A percentile compares a stretch with the other conserved stretches of the same genome.
Conservation (phyloP, 2,797 vertebrate genomes). For the Lagocephalus sceleratus region DNA sequence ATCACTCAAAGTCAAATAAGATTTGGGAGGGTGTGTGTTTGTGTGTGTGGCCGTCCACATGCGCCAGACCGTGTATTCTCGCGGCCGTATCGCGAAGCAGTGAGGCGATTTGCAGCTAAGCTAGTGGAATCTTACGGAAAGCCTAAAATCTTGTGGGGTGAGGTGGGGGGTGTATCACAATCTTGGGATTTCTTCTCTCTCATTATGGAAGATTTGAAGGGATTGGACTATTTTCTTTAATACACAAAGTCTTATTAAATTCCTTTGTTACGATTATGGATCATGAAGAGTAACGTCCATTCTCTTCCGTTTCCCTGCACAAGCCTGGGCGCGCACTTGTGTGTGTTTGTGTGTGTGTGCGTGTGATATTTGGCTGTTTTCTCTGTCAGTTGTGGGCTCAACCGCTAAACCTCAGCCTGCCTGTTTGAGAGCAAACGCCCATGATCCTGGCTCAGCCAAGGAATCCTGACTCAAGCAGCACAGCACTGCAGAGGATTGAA, state of each 20-base stretch:
- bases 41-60: conserved; percentile 4
- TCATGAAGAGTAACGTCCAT: conserved; percentile 49
- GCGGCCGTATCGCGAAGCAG: conserved; percentile 61
- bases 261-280: conserved; percentile 62
- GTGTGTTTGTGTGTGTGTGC: conserved; percentile 13
- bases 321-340: no score
- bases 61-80: conserved; percentile 50
- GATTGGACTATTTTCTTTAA: conserved; percentile 77
- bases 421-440: conserved; percentile 56
- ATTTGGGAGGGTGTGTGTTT: conserved; percentile 31
- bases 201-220: conserved; percentile 76
- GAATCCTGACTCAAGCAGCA: conserved; percentile 53
- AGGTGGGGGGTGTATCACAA: conserved; percentile 73
- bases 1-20: conserved; percentile 71
- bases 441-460: conserved; percentile 57
- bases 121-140: conserved; percentile 73
- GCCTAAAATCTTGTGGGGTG: conserved; percentile 75
- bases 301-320: conserved; percentile 42
- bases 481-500: conserved; percentile 57
- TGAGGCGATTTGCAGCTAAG: conserved; percentile 76
- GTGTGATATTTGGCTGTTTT: conserved; percentile 21
- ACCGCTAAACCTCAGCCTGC: conserved; percentile 42
- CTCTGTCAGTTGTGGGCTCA: conserved; percentile 33
- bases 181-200: conserved; percentile 75
- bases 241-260: conserved; percentile 71